phyloP scores from a whole-genome alignment of 2,888 invertebrate species.

The Schrankia costaestrigalis region DNA sequence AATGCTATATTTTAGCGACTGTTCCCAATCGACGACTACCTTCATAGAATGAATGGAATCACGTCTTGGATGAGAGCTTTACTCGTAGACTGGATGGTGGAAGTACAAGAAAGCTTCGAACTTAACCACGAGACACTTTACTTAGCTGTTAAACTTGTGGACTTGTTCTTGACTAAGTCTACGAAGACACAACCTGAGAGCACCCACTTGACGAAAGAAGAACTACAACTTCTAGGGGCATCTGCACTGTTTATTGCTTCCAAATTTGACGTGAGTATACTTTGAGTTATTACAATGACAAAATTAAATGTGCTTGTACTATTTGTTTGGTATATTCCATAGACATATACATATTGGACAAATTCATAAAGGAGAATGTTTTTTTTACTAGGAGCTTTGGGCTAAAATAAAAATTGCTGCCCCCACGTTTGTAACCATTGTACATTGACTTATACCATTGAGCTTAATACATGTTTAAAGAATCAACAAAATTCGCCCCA shows the following conservation, averaged over 20 bases:
- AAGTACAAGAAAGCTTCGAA: slow-evolving; percentile 98
- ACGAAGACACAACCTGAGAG: slow-evolving; percentile 47
- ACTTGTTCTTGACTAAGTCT: slow-evolving; percentile 86
- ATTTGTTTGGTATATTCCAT: no score
- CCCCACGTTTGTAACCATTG: no score
- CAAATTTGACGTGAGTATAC: slow-evolving; percentile 93
- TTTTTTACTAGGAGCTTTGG: no score
- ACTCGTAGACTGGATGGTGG: slow-evolving; percentile 99
- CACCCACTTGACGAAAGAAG: slow-evolving; percentile 87
- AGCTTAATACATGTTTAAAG: no score
- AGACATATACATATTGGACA: no score
- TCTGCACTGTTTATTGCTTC: slow-evolving; percentile 95
- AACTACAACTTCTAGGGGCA: slow-evolving; percentile 94
- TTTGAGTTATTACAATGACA: neutral
- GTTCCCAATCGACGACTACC: slow-evolving; percentile 90
- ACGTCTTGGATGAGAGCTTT: slow-evolving; percentile 94
- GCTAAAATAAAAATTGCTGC: no score
- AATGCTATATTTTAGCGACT: slow-evolving; percentile 63
- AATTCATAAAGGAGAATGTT: no score
- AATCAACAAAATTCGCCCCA: no score
- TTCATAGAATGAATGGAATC: slow-evolving; percentile 88
- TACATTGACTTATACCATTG: no score
- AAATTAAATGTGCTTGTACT: neutral
- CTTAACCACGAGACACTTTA: slow-evolving; percentile 99
- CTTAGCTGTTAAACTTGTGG: slow-evolving; percentile 96